These are phyloP conservation scores for Porites australiensis DNA, from an alignment of 64 coral and sea anemone genomes.

Conservation along the genomic window DNA sequence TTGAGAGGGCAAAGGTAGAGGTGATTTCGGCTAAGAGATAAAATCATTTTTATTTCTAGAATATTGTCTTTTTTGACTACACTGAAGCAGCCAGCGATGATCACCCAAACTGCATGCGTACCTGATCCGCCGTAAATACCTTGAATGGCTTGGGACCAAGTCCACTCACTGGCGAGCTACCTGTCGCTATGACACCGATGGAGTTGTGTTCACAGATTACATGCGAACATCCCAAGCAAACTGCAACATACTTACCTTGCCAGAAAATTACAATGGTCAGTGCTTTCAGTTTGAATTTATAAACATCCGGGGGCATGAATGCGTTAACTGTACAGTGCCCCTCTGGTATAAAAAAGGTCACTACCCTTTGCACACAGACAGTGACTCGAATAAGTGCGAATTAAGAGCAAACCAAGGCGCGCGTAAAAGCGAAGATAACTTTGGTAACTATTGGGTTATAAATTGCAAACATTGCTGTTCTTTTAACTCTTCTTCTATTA, in stretches of 20 bases:
- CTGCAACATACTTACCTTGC: conserved; percentile 18
- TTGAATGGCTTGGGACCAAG: neutral
- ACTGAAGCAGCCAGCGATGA: neutral
- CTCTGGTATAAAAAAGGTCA: neutral
- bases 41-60: neutral
- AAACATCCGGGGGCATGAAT: conserved; percentile 45
- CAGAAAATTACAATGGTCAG: neutral
- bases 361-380: neutral
- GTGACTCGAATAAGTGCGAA: neutral
- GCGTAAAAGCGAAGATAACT: neutral
- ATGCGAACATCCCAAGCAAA: conserved; percentile 19
- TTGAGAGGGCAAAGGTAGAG: no score
- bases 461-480: conserved; percentile 18
- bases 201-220: conserved; percentile 40
- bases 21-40: no score
- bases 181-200: conserved; percentile 33
- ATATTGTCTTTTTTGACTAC: neutral
- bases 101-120: neutral
- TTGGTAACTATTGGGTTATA: neutral
- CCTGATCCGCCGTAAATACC: neutral
- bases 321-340: neutral
- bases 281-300: conserved; percentile 33
- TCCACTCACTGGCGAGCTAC: conserved; percentile 57
- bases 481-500: neutral
- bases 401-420: neutral